Conservation (phyloP, 2,797 vertebrate genomes). For the Chromis chromis region DNA sequence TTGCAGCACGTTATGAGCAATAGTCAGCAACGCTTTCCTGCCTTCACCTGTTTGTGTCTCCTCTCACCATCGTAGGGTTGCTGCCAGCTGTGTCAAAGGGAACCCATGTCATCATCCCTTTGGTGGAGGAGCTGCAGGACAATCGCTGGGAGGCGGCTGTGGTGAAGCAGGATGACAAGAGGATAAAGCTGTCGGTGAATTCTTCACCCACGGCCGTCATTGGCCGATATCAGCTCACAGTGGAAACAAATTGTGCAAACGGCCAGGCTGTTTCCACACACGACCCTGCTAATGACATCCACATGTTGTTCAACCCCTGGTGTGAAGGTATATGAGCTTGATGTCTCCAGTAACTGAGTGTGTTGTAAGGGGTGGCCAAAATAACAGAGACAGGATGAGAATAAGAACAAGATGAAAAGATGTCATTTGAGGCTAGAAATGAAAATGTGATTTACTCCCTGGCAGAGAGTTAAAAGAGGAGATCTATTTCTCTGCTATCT, state of each 20-base stretch:
- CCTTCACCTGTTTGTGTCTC: neutral
- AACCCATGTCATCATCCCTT: constrained; percentile 85
- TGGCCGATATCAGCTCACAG: constrained; percentile 86
- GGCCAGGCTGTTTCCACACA: constrained; percentile 76
- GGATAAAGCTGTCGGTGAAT: constrained; percentile 82
- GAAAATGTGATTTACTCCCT: too few relatives aligned
- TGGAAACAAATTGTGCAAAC: constrained; percentile 76
- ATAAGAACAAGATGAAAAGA: too few relatives aligned
- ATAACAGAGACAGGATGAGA: too few relatives aligned
- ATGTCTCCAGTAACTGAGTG: too few relatives aligned
- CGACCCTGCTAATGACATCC: constrained; percentile 83
- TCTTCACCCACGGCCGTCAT: constrained; percentile 82
- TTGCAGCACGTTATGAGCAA: neutral
- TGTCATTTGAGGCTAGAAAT: too few relatives aligned
- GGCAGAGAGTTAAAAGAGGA: too few relatives aligned
- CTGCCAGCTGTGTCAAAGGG: constrained; percentile 83
- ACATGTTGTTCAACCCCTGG: constrained; percentile 93
- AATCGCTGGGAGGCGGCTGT: constrained; percentile 86
- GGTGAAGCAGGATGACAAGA: constrained; percentile 64
- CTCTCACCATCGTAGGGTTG: constrained; percentile 62
- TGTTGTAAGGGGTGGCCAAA: too few relatives aligned
- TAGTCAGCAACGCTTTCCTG: neutral
- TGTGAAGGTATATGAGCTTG: constrained; percentile 79
- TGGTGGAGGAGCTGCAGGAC: constrained; percentile 77
- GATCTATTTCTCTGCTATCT: too few relatives aligned